Conservation (phyloP, 2,888 invertebrate genomes). For the Macrostomum cliftonense region DNA sequence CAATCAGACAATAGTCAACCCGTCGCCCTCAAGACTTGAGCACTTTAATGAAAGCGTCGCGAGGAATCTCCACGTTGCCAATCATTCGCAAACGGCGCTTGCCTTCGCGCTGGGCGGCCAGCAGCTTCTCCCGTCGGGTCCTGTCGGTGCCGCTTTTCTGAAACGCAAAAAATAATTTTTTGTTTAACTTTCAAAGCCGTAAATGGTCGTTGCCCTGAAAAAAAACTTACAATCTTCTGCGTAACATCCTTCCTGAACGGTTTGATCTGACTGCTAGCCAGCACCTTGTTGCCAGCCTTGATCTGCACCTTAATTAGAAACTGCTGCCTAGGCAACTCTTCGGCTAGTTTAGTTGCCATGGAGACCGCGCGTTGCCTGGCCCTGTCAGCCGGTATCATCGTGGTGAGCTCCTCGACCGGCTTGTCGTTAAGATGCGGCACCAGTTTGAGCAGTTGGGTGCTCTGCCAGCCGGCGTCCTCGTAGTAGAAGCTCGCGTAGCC, state of each 20-base stretch:
- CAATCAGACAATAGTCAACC: too few species aligned
- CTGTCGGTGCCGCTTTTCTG: constrained; percentile 66
- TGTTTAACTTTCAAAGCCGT: too few species aligned
- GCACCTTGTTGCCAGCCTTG: constrained; percentile 51
- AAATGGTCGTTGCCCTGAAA: too few species aligned
- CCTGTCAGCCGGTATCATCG: constrained; percentile 56
- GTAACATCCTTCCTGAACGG: constrained; percentile 77
- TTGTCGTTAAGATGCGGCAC: constrained; percentile 50
- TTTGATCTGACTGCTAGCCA: constrained; percentile 66
- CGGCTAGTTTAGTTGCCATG: constrained; percentile 55
- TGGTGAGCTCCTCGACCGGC: constrained; percentile 61
- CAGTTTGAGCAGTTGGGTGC: constrained; percentile 57
- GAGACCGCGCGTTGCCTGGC: constrained; percentile 18
- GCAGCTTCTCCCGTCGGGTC: constrained; percentile 65
- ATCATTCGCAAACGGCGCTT: constrained; percentile 77
- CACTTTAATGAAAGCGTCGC: constrained; percentile 78
- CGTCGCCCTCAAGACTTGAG: constrained; percentile 44
- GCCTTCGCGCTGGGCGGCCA: constrained; percentile 73
- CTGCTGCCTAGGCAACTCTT: constrained; percentile 70
- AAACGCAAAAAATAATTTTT: too few species aligned
- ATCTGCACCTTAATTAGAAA: constrained; percentile 60
- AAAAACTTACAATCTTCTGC: constrained; percentile 59
- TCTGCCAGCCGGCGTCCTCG: constrained; percentile 63
- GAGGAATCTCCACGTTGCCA: constrained; percentile 71
- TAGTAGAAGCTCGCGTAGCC: constrained; percentile 79